Base-by-base conservation (phyloP, 2,113 vertebrate species). In the Tragelaphus scriptus region DNA sequence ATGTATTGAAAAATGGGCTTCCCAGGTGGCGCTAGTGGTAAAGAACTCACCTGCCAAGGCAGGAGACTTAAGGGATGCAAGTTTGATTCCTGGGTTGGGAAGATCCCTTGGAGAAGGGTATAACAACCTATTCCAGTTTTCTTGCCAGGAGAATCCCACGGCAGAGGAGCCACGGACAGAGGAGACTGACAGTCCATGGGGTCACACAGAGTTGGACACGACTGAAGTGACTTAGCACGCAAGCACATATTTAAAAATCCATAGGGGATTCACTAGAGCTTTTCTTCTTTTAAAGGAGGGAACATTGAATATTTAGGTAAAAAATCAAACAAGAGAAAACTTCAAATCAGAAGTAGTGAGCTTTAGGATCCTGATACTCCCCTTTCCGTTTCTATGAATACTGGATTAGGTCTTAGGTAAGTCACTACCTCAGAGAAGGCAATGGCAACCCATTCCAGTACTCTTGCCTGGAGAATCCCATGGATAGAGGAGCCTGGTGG, bases 271-370 rank as follows among this genome's bases (percentile, higher is more conserved):
- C 26, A 28, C 58, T 58, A 44, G 7, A 14, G 11, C 30, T 53
- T 49, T 91, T 36, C 55, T 88, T 63, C 16, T 58, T 95, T 61
- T 23, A 53, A 96, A 87, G n/a, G 81, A 86, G 94, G 51, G 44
- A 36, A 23, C 21, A 68, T 3, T 85, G 47, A 68, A 53, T 40
- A 59, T 32, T 6, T 55, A 92, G 61, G 53, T 40, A 55, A 91
- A 91, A 79, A 40, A 23, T 51, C 32, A 88, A 85, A 40, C 0
- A 21, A 63, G 49, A 92, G 85, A 56, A 91, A 86, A 65, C 7
- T 53, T 75, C 21, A 36, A 19, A 40, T 79, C 7, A 68, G 90
- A 77, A 91, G 44, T 16, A 61, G 32, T 0, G 1, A 47, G 7
- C 12, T 36, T 49, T 77, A 56, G 6, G 85, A 75, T 19, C n/a